Percentiles rank a stretch among this genome's conserved stretches.
These are phyloP conservation scores for Drosophila persimilis DNA, from an alignment of 1,140 invertebrate genomes.

Conservation along the genomic window DNA sequence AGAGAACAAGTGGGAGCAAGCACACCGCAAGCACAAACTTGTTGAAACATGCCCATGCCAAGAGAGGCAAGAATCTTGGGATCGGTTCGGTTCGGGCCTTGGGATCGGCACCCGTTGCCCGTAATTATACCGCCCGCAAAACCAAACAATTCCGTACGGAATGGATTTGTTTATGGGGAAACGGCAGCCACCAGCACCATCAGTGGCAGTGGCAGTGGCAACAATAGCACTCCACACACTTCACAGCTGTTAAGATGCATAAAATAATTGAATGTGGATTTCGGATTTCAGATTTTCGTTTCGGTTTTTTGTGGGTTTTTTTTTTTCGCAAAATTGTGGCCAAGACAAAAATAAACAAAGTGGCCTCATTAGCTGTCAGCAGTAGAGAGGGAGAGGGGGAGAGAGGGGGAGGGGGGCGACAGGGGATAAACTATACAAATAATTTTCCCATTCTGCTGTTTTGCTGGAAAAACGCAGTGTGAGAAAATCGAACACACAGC, in stretches of 20 bases:
- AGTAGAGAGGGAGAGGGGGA: too few species aligned
- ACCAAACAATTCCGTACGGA: constrained; percentile 37
- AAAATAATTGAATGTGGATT: constrained; percentile 23
- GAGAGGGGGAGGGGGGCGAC: neutral
- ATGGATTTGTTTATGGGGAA: constrained; percentile 17
- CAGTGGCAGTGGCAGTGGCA: too few species aligned
- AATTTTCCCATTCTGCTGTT: constrained; percentile 25
- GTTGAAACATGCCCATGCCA: constrained; percentile 61
- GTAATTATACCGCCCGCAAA: constrained; percentile 39
- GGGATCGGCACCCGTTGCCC: constrained; percentile 29
- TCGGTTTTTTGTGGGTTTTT: neutral
- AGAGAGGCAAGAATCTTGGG: neutral
- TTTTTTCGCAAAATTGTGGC: constrained; percentile 45
- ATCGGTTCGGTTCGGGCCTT: constrained; percentile 8
- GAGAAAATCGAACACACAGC: constrained; percentile 44
- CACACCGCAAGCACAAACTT: constrained; percentile 63
- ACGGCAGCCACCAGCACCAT: too few species aligned
- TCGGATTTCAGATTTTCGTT: neutral
- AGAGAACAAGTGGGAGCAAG: constrained; percentile 31
- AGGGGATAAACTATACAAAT: constrained; percentile 69
- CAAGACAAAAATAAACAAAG: constrained; percentile 69
- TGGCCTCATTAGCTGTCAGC: constrained; percentile 58
- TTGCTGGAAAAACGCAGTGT: constrained; percentile 65
- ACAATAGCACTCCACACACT: neutral
- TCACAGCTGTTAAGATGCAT: constrained; percentile 19